A percentile compares a stretch with the other conserved stretches of the same genome.
Evolutionary conservation across 2,797 vertebrate genomes (phyloP).

Genomic region (Crypturellus tataupa): DNA sequence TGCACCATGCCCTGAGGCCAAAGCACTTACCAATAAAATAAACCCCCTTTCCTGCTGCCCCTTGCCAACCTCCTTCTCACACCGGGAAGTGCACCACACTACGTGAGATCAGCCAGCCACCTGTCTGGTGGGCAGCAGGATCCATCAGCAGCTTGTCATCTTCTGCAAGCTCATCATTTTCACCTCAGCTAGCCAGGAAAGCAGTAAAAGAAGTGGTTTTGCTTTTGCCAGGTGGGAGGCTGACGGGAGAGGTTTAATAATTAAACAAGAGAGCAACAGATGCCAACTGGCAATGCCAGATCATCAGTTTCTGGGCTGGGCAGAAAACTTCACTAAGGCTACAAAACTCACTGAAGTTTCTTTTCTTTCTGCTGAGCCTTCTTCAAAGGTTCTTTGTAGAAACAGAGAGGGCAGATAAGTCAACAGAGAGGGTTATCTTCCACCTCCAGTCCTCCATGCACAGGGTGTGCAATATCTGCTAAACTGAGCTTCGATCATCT

Average conservation of each 20-base stretch:
- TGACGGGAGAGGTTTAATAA: neutral
- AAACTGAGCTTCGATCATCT: neutral
- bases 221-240: neutral
- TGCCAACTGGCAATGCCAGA: neutral
- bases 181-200: neutral
- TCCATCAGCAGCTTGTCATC: neutral
- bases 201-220: neutral
- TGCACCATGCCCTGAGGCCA: neutral
- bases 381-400: neutral
- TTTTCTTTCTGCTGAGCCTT: neutral
- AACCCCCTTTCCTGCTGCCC: neutral
- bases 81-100: rapidly evolving
- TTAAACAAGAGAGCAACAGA: neutral
- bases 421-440: neutral
- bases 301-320: neutral
- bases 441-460: neutral
- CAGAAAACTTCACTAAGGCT: neutral
- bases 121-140: neutral
- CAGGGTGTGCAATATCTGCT: neutral
- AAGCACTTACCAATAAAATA: neutral
- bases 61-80: neutral
- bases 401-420: neutral
- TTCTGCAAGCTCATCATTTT: neutral
- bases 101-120: neutral
- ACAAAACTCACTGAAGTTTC: neutral